Conservation (phyloP, 2,888 invertebrate genomes). For the Argyra leucocephala region DNA sequence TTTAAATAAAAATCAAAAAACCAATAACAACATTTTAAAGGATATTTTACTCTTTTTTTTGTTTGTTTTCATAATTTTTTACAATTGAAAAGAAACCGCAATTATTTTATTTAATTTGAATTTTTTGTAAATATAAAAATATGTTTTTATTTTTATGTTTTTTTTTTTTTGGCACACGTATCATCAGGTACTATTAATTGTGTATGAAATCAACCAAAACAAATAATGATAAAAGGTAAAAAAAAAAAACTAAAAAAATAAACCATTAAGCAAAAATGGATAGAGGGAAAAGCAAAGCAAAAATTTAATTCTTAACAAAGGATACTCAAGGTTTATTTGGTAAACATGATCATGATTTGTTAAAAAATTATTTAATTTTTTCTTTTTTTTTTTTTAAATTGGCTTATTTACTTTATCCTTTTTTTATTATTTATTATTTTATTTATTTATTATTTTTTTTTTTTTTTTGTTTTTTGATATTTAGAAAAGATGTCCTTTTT, state of each 20-base stretch:
- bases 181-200: no score
- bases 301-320: no score
- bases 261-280: background rate
- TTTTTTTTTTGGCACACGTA: background rate
- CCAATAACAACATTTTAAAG: background rate
- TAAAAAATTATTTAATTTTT: no score
- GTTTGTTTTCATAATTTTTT: background rate
- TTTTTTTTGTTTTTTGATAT: no score
- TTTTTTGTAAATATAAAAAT: background rate
- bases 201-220: background rate
- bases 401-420: background rate
- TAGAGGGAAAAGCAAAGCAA: background rate
- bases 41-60: constrained; percentile 2
- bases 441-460: no score
- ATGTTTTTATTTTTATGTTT: no score
- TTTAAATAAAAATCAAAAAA: no score
- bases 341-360: background rate
- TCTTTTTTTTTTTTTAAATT: background rate
- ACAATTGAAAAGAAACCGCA: background rate
- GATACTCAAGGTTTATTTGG: background rate
- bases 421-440: background rate
- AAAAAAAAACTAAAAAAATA: background rate
- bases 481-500: background rate
- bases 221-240: background rate
- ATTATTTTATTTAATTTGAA: background rate